phyloP scores from a whole-genome alignment of 2,797 vertebrate species.

The Rhincodon typus region DNA sequence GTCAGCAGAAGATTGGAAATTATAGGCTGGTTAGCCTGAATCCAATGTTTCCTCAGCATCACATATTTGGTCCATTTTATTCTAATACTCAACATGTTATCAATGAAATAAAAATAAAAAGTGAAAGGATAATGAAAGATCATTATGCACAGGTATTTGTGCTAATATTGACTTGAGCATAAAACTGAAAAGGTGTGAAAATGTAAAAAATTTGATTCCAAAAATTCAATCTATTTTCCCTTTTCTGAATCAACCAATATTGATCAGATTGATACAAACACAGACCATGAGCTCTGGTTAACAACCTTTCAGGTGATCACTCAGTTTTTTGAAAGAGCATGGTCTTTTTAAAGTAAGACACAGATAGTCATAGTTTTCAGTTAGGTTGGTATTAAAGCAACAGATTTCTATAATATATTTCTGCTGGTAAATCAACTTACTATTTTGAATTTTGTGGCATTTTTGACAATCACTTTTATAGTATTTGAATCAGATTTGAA shows the following conservation, averaged over 20 bases:
- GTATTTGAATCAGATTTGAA: not conserved
- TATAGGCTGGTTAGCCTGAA: too few relatives aligned
- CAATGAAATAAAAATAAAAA: not conserved
- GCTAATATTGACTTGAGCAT: too few relatives aligned
- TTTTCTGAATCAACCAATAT: not conserved
- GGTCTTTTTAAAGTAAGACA: not conserved
- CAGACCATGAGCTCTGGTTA: not conserved
- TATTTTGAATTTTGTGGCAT: not conserved
- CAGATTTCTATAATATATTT: not conserved
- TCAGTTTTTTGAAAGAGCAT: not conserved
- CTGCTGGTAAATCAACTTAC: not conserved
- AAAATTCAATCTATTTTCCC: not conserved
- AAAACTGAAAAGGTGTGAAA: not conserved
- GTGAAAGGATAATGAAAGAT: not conserved
- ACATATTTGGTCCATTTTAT: not conserved
- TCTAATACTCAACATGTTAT: not conserved
- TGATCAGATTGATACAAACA: not conserved
- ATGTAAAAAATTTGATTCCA: not conserved
- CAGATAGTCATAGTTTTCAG: not conserved
- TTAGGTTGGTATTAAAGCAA: not conserved
- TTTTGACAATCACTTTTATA: not conserved
- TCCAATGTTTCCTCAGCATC: not conserved
- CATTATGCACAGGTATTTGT: not conserved
- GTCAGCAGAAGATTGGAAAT: not conserved
- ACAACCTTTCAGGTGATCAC: not conserved